Evolutionary conservation across 2,113 vertebrate species (phyloP), one percentile per base, ranked within the genome.

Genomic region (Oncorhynchus tshawytscha): DNA sequence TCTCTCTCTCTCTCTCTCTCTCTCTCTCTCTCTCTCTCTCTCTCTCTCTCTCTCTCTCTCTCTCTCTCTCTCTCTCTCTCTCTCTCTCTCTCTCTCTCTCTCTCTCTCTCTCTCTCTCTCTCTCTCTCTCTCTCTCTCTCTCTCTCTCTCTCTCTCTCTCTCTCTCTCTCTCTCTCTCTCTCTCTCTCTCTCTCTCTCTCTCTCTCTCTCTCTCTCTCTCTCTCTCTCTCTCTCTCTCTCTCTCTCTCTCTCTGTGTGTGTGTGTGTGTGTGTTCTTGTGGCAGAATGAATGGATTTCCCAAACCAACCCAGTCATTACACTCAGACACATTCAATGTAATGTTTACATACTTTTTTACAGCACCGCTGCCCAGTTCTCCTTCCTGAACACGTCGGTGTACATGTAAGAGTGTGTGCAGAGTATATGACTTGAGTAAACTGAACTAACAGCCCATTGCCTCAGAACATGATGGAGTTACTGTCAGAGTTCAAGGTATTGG

Each of bases 181-280:
- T 24, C 24, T 24, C 24, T 24, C 24, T 24, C 24, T 24, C 24
- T 24, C 1, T 24, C 24, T 24, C 24, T 24, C 24, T 1, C 24
- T 24, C 24, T 24, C 24, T 24, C 24, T 24, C 1, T 24, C 24
- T 24, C 24, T 24, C 24, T 1, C 24, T 24, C 24, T 24, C 24
- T 24, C 24, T 24, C 24, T 24, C 24, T 24, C 24, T 24, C 24
- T 24, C 24, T 24, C 24, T 24, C 24, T 24, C 24, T 24, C 24
- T 24, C 24, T 24, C 24, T 24, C 24, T 1, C 24, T 24, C 24
- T 24, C 24, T 24, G 1, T 24, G 24, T 24, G 24, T 24, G 81
- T n/a, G n/a, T n/a, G n/a, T n/a, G n/a, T 60, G 81, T 77, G 73
- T 74, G 27, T 76, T 78, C 83, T 85, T 82, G 68, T 39, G 22